These are phyloP conservation scores for Sylvilagus bachmani DNA, from an alignment of 2,113 vertebrate genomes.

Conservation along the genomic window DNA sequence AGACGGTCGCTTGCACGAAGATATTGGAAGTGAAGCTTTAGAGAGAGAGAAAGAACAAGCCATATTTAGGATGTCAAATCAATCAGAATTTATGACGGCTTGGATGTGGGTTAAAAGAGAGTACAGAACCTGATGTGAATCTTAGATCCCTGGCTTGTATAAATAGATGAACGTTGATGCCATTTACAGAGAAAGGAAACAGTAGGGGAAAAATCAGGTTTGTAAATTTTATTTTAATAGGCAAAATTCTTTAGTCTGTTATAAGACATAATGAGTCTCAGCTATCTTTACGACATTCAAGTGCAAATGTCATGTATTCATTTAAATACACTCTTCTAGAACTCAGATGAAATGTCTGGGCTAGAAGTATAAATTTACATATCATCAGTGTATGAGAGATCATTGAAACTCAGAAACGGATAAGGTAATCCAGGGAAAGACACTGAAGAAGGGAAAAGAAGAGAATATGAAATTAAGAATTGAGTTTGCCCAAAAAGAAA, in stretches of 20 bases:
- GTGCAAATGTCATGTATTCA: background rate
- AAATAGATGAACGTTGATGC: background rate
- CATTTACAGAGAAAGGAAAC: background rate
- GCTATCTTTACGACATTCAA: background rate
- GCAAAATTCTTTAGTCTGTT: background rate
- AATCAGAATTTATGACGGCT: background rate
- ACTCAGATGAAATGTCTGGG: background rate
- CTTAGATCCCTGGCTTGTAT: background rate
- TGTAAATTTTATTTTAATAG: background rate
- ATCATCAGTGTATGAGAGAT: background rate
- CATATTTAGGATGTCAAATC: background rate
- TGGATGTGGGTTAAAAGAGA: background rate
- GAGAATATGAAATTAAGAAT: background rate
- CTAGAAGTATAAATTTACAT: slow-evolving; percentile 29
- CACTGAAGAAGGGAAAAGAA: background rate
- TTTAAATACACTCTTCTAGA: background rate
- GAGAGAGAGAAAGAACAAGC: background rate
- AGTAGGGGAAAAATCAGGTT: background rate
- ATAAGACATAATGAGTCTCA: background rate
- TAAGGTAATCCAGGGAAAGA: background rate
- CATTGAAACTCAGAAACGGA: background rate
- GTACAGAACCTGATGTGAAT: background rate
- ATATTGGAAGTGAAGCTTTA: background rate
- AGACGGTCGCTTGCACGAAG: background rate
- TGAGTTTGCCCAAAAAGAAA: background rate